Evolutionary conservation across 1,140 invertebrate species (phyloP).

Genomic region (Alviniconcha marisindica): DNA sequence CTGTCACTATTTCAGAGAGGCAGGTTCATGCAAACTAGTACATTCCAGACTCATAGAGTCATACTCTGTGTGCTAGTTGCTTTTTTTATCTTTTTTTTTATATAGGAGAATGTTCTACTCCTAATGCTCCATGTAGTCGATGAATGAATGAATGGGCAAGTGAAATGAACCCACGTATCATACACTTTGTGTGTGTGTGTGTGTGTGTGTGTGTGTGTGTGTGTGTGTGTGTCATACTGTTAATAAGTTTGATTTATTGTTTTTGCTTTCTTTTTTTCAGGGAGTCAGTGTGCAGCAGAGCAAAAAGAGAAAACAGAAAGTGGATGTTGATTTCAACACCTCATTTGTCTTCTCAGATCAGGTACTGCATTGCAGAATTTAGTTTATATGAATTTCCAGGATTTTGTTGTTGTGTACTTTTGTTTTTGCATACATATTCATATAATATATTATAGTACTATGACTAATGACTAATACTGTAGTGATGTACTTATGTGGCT

Average conservation of each 20-base stretch:
- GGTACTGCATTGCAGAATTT: constrained; percentile 44
- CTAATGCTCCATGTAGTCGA: no score
- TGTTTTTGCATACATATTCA: neutral
- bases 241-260: neutral
- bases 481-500: neutral
- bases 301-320: constrained; percentile 75
- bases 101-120: no score
- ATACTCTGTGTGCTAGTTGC: no score
- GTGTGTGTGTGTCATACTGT: neutral
- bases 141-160: no score
- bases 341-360: constrained; percentile 58
- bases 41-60: no score
- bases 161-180: no score
- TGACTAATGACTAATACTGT: neutral
- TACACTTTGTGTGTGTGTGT: no score
- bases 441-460: neutral
- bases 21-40: no score
- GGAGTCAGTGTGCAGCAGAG: constrained; percentile 47
- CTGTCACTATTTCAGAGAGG: no score
- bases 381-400: neutral
- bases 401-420: neutral
- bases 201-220: no score
- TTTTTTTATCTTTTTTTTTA: no score
- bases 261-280: neutral
- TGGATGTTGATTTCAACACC: constrained; percentile 51